A percentile compares a stretch with the other conserved stretches of the same genome.
Evolutionary conservation across 2,888 invertebrate genomes (phyloP).

Genomic region (Alentia gelatinosa): DNA sequence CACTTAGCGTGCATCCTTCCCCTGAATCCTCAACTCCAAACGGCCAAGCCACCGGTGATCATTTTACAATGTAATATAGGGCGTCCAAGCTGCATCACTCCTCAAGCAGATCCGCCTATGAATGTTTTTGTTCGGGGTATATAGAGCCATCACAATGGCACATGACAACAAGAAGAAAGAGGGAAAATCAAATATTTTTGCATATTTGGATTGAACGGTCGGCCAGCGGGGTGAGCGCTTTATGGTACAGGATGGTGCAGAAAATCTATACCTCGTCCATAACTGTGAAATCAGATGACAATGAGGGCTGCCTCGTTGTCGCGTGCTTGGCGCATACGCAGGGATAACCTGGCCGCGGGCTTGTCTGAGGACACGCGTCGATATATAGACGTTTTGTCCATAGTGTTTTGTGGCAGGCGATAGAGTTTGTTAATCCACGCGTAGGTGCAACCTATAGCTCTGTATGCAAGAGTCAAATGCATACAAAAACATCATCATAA

Average conservation of each 20-base stretch:
- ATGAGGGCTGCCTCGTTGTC: background rate
- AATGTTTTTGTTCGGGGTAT: no score
- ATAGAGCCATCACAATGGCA: background rate
- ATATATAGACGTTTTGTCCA: slow-evolving; percentile 1
- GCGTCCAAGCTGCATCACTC: no score
- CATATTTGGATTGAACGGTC: background rate
- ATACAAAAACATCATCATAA: no score
- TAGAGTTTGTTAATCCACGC: background rate
- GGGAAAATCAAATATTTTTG: slow-evolving; percentile 1
- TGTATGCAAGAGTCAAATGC: background rate
- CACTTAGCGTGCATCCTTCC: no score
- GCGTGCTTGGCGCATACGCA: background rate
- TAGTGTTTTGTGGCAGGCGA: background rate
- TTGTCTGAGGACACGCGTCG: background rate
- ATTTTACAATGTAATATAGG: no score
- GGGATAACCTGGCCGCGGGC: background rate
- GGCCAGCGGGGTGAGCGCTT: background rate
- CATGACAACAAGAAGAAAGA: background rate
- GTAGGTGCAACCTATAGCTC: background rate
- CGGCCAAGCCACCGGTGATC: no score
- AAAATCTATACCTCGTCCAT: background rate
- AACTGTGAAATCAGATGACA: background rate
- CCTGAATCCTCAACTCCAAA: no score
- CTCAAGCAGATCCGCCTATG: no score
- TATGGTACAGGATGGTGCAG: background rate